A percentile compares a stretch with the other conserved stretches of the same genome.
phyloP scores from a whole-genome alignment of 2,888 invertebrate species.

The Adelognathus sp. region DNA sequence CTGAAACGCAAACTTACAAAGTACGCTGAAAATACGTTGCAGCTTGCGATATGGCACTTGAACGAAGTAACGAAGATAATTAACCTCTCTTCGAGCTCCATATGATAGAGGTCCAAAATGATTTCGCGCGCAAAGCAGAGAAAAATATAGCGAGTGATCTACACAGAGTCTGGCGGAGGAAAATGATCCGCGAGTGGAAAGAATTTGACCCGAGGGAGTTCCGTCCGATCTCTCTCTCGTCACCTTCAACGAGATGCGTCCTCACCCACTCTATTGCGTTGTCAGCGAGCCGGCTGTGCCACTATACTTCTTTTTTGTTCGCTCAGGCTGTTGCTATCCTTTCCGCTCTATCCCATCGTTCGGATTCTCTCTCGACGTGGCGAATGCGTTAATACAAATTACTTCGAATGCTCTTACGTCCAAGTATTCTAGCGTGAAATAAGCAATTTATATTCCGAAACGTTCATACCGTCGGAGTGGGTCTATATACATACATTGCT shows the following conservation, averaged over 20 bases:
- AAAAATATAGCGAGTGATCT: not conserved
- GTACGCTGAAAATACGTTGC: too few relatives aligned
- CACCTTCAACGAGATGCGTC: constrained; percentile 28
- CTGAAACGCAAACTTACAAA: too few relatives aligned
- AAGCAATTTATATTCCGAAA: constrained; percentile 52
- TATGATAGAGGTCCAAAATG: too few relatives aligned
- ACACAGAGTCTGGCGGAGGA: not conserved
- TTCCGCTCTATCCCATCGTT: not conserved
- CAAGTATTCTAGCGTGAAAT: constrained; percentile 50
- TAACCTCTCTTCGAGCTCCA: too few relatives aligned
- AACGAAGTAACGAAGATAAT: too few relatives aligned
- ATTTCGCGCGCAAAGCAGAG: too few relatives aligned
- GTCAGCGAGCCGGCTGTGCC: constrained; percentile 24
- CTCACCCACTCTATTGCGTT: constrained; percentile 14
- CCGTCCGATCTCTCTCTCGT: constrained; percentile 13
- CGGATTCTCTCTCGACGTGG: constrained; percentile 33
- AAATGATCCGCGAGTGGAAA: not conserved
- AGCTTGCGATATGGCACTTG: too few relatives aligned
- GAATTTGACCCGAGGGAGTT: constrained; percentile 12
- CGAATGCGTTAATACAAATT: constrained; percentile 55
- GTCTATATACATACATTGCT: too few relatives aligned
- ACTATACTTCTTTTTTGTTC: not conserved
- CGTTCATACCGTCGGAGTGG: not conserved
- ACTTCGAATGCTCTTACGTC: constrained; percentile 51
- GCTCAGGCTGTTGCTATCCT: not conserved